phyloP scores from a whole-genome alignment of 1,140 invertebrate species.

The Subanguina moxae region DNA sequence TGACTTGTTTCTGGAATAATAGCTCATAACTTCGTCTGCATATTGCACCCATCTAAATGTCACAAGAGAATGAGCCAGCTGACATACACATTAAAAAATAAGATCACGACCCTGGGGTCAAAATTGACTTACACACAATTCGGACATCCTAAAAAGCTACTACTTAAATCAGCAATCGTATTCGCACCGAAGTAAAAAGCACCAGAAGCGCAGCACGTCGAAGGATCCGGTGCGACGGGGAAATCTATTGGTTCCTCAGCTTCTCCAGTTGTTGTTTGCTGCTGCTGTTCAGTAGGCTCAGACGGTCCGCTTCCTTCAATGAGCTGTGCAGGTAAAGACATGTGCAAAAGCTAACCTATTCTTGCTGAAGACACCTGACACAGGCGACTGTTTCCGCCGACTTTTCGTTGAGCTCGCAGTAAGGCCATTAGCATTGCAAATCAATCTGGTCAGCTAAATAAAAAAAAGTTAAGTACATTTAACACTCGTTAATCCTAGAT shows the following conservation, averaged over 20 bases:
- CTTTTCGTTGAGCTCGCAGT: neutral
- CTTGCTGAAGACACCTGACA: neutral
- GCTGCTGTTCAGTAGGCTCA: neutral
- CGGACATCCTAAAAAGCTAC: neutral
- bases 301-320: neutral
- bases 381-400: neutral
- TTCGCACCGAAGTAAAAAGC: too few species aligned
- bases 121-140: neutral
- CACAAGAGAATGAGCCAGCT: neutral
- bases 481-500: too few species aligned
- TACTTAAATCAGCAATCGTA: too few species aligned
- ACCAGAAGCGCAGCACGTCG: neutral
- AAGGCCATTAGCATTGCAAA: neutral
- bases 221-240: neutral
- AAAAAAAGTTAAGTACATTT: too few species aligned
- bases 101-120: neutral
- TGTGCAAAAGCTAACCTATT: neutral
- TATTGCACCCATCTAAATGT: constrained; percentile 1
- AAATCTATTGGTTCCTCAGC: neutral
- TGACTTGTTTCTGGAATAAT: neutral
- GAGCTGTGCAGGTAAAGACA: neutral
- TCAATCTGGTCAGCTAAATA: too few species aligned
- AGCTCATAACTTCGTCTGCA: neutral
- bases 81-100: neutral
- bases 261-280: neutral